Evolutionary conservation across 2,113 vertebrate species (phyloP).

Genomic region (Leiothrix lutea): DNA sequence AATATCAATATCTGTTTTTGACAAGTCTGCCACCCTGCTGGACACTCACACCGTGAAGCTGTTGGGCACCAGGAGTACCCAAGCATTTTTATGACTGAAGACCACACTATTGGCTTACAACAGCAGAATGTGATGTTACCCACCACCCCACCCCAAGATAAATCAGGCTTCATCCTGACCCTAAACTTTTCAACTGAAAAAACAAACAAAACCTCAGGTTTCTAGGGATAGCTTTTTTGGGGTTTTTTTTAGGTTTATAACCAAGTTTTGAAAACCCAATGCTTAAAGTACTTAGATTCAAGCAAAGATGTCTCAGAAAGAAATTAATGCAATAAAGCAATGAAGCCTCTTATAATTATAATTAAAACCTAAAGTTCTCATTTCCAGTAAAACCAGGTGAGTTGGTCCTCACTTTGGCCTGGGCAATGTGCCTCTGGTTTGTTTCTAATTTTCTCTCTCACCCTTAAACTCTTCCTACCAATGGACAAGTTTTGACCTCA

Average conservation of each 20-base stretch:
- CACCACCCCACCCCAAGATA: neutral
- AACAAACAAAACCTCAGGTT: neutral
- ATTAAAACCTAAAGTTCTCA: rapidly evolving
- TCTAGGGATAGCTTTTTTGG: neutral
- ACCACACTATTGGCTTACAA: neutral
- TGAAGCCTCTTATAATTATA: neutral
- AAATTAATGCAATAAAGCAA: neutral
- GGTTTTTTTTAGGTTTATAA: neutral
- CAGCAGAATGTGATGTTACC: neutral
- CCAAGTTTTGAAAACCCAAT: neutral
- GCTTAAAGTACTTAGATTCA: neutral
- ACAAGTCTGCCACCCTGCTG: neutral
- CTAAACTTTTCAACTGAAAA: neutral
- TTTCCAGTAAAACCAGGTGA: neutral
- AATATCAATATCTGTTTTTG: neutral
- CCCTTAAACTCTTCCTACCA: neutral
- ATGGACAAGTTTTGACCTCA: neutral
- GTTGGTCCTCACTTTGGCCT: neutral
- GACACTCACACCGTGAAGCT: rapidly evolving
- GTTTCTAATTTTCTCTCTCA: neutral
- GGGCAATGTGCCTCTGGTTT: rapidly evolving
- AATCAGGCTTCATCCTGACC: neutral
- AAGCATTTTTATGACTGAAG: neutral
- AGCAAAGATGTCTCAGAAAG: neutral
- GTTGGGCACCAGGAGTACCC: neutral